Conservation (phyloP, 2,113 vertebrate species). For the Gadus macrocephalus region DNA sequence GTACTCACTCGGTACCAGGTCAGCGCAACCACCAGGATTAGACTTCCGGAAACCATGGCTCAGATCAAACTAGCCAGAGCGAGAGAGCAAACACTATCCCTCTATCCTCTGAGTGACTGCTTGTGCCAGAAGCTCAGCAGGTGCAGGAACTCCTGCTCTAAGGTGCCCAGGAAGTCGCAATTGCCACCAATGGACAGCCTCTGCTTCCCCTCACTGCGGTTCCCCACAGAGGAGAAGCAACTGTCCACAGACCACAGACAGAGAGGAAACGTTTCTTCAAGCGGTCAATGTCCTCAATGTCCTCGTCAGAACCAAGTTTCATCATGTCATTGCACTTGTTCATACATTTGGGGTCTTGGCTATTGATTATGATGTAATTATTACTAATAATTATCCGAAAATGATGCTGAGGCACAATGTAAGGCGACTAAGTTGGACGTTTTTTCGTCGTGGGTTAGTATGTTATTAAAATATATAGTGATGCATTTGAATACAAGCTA, state of each 20-base stretch:
- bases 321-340: no score
- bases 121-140: conserved; percentile 86
- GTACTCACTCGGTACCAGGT: not conserved
- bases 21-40: not conserved
- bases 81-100: not conserved
- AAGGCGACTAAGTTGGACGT: no score
- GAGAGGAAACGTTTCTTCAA: not conserved
- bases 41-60: not conserved
- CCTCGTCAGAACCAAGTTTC: no score
- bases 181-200: conserved; percentile 76
- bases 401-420: no score
- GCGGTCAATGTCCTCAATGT: no score
- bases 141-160: conserved; percentile 86
- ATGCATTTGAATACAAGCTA: no score
- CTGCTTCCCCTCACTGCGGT: conserved; percentile 69
- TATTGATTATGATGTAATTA: no score
- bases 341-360: no score
- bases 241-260: conserved; percentile 53
- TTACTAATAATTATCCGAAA: no score
- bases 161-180: conserved; percentile 78
- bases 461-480: no score
- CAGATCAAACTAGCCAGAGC: not conserved
- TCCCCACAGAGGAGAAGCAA: conserved; percentile 84
- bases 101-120: not conserved
- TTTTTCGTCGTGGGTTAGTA: no score